These are phyloP conservation scores for Pseudomyrmex dendroicus DNA, from an alignment of 1,140 invertebrate genomes.

Conservation along the genomic window DNA sequence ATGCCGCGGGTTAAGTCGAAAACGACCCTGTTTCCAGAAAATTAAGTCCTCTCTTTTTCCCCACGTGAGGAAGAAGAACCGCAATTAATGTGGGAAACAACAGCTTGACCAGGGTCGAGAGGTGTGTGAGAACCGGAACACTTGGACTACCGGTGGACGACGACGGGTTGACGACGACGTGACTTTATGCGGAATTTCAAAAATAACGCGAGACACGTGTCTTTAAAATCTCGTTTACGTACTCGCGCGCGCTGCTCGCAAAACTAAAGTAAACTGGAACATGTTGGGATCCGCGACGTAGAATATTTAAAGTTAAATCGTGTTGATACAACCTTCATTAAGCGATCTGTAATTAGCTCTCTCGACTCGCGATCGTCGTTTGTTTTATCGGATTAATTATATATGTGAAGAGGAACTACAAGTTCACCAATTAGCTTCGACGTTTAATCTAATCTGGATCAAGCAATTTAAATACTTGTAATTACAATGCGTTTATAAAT, in stretches of 20 bases:
- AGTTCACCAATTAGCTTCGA: too few species aligned
- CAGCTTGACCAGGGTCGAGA: conserved; percentile 74
- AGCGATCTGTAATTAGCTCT: neutral
- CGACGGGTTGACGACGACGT: conserved; percentile 65
- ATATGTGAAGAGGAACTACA: neutral
- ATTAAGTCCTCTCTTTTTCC: conserved; percentile 61
- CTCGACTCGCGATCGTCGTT: neutral
- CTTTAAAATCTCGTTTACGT: neutral
- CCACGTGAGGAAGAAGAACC: conserved; percentile 31
- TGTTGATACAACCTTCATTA: neutral
- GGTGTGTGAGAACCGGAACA: conserved; percentile 82
- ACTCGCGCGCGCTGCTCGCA: neutral
- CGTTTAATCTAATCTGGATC: too few species aligned
- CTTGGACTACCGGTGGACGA: conserved; percentile 62
- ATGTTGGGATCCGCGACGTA: neutral
- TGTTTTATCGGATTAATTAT: too few species aligned
- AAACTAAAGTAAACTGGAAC: neutral
- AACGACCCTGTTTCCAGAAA: conserved; percentile 73
- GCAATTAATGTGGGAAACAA: conserved; percentile 82
- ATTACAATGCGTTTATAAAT: too few species aligned
- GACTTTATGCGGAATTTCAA: conserved; percentile 62
- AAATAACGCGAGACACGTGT: neutral
- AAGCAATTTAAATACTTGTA: too few species aligned
- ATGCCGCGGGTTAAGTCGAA: neutral
- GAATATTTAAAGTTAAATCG: neutral